These are phyloP conservation scores for Peromyscus eremicus DNA, from an alignment of 2,797 vertebrate genomes.

Conservation along the genomic window DNA sequence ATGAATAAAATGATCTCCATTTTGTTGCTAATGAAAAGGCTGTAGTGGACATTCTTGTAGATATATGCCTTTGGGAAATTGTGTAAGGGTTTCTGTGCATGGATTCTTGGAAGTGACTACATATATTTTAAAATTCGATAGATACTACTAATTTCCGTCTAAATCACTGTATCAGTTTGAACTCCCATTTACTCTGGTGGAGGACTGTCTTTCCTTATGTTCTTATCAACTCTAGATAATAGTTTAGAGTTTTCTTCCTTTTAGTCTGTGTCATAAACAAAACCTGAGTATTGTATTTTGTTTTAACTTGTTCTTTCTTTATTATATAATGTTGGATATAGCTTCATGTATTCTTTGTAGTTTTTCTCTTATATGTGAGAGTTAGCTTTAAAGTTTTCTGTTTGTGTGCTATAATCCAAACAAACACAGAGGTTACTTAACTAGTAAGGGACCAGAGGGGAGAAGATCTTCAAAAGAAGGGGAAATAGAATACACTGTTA, in stretches of 20 bases:
- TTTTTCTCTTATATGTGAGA: constrained; percentile 29
- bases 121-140: constrained; percentile 51
- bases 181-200: not conserved
- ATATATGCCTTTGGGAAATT: not conserved
- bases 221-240: not conserved
- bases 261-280: constrained; percentile 23
- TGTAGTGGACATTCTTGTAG: not conserved
- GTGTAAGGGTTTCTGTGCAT: not conserved
- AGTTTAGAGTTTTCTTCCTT: not conserved
- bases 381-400: not conserved
- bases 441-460: not conserved
- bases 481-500: not conserved
- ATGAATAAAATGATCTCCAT: constrained; percentile 14
- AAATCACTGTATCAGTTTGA: not conserved
- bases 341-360: constrained; percentile 43
- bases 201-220: not conserved
- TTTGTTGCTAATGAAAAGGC: not conserved
- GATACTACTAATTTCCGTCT: not conserved
- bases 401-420: not conserved
- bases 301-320: constrained; percentile 51
- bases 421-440: not conserved
- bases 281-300: constrained; percentile 36
- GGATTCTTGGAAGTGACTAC: not conserved
- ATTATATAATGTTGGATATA: not conserved
- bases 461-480: not conserved